Base-by-base conservation (phyloP, 2,797 vertebrate genomes). In the Cynopterus sphinx region DNA sequence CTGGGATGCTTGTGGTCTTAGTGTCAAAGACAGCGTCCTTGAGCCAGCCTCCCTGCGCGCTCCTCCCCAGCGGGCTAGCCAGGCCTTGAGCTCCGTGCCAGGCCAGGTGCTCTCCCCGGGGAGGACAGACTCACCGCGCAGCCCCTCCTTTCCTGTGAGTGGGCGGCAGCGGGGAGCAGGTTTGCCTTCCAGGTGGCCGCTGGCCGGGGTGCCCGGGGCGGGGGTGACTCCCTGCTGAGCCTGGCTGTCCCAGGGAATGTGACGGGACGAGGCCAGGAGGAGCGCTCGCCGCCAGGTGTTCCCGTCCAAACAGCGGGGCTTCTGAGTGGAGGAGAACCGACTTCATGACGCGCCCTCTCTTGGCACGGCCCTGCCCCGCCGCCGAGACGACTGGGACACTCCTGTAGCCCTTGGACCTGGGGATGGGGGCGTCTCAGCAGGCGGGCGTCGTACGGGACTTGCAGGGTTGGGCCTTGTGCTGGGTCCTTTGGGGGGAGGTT, bases 401-500 rank as follows among this genome's bases (percentile, higher is more conserved):
- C 19, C 12, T 13, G 12, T 6, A 1, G n/a, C 17, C 68, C 15
- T 2, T 13, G 65, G 57, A 26, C 12, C 55, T 0, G 0, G 0
- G 33, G 41, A 13, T 0, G 1, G 33, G 41, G 22, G 3, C 3
- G 0, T 53, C 63, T 67, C 9, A 1, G 4, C 7, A 13, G 10
- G 21, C 36, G 12, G 41, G 55, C 1, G 26, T 9, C 13, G 1
- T 33, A 70, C 43, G 19, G 24, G 36, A 19, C 75, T 51, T 24
- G 1, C 0, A 2, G n/a, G 65, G 11, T 15, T 13, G 3, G 43
- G 59, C 53, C 70, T 70, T 3, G 3, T 19, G 28, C 1, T 4
- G 39, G 24, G 24, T 49, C 74, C 3, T 57, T 24, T 13, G 11
- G 41, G 55, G 81, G 36, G 43, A 15, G n/a, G 17, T 5, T 59